A percentile compares a stretch with the other conserved stretches of the same genome.
phyloP scores from a whole-genome alignment of 2,113 vertebrate species.

The Diglossa brunneiventris region DNA sequence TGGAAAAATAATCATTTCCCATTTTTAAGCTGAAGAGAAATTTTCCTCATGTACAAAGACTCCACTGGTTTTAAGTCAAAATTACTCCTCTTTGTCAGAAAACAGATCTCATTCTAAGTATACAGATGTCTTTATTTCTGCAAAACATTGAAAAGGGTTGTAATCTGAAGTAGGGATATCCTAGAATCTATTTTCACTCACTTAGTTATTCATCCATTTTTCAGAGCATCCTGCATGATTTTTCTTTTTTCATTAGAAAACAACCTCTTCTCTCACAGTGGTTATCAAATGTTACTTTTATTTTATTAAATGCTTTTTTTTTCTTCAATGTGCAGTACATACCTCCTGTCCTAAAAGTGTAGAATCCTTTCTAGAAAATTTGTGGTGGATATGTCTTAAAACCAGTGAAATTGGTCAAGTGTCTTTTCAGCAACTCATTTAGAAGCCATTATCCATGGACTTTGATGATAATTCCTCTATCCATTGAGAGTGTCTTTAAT shows the following conservation, averaged over 20 bases:
- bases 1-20: background rate
- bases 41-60: background rate
- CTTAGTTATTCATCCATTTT: background rate
- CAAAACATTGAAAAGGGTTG: background rate
- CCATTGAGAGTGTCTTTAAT: background rate
- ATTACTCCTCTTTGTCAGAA: background rate
- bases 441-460: background rate
- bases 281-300: background rate
- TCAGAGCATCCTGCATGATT: background rate
- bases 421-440: background rate
- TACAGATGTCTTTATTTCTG: background rate
- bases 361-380: background rate
- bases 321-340: background rate
- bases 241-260: background rate
- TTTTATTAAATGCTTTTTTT: background rate
- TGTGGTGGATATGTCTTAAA: background rate
- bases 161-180: background rate
- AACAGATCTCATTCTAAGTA: background rate
- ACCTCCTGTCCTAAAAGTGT: background rate
- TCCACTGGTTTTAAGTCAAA: background rate
- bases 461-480: background rate
- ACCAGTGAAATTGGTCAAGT: background rate
- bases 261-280: background rate
- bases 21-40: background rate
- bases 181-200: background rate